A percentile compares a stretch with the other conserved stretches of the same genome.
Evolutionary conservation across 2,113 vertebrate genomes (phyloP).

Genomic region (Capra hircus): DNA sequence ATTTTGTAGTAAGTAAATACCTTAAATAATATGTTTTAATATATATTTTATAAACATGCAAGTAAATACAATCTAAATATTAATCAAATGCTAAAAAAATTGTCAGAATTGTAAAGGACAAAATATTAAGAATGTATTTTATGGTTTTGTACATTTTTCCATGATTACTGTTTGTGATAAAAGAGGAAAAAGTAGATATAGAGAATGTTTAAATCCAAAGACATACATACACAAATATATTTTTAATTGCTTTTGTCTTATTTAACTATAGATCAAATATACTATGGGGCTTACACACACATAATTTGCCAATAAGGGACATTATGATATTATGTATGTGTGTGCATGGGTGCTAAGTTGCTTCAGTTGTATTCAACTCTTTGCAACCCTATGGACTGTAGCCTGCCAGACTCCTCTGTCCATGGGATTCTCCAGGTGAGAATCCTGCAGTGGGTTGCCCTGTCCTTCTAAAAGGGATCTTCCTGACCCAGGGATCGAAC

Average conservation of each 20-base stretch:
- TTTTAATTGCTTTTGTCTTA: neutral
- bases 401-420: neutral
- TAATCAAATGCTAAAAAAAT: neutral
- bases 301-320: neutral
- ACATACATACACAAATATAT: neutral
- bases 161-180: neutral
- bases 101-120: neutral
- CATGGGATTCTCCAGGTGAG: neutral
- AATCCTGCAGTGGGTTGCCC: neutral
- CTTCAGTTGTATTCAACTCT: neutral
- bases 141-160: neutral
- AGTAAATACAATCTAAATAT: neutral
- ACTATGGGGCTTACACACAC: neutral
- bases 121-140: neutral
- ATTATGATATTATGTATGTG: neutral
- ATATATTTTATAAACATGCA: neutral
- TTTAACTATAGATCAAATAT: neutral
- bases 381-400: neutral
- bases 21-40: neutral
- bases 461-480: neutral
- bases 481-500: neutral
- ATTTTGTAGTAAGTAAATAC: neutral
- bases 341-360: neutral
- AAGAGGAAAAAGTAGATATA: neutral
- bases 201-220: neutral